Percentiles rank a stretch among this genome's conserved stretches.
Evolutionary conservation across 1,140 invertebrate genomes (phyloP).

Genomic region (Limonius californicus): DNA sequence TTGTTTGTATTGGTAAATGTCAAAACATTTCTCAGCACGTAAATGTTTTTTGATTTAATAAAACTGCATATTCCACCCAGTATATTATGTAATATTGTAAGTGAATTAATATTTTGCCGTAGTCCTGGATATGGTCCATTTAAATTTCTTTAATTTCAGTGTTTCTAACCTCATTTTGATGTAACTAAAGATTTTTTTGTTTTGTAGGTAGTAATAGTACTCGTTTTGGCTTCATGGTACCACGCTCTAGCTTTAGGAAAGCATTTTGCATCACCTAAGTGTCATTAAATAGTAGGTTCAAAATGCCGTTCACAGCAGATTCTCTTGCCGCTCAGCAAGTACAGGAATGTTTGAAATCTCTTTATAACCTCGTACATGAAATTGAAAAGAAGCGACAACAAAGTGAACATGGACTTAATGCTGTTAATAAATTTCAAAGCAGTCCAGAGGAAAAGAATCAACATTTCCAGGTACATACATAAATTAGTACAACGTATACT

Average conservation of each 20-base stretch:
- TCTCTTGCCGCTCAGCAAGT: constrained; percentile 69
- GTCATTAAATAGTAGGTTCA: constrained; percentile 21
- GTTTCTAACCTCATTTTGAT: not conserved
- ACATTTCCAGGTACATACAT: constrained; percentile 57
- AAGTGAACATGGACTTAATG: constrained; percentile 75
- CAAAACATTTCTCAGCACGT: too few species aligned
- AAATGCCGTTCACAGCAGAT: constrained; percentile 73
- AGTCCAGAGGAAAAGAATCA: constrained; percentile 64
- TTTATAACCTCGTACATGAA: constrained; percentile 73
- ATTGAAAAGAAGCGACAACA: constrained; percentile 73
- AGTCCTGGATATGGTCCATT: too few species aligned
- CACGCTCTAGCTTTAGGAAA: constrained; percentile 30
- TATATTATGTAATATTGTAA: too few species aligned
- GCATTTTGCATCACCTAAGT: constrained; percentile 19
- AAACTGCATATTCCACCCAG: not conserved
- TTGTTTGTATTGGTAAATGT: too few species aligned
- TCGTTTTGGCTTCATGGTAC: constrained; percentile 37
- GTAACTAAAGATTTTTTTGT: too few species aligned
- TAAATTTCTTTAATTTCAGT: too few species aligned
- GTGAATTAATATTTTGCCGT: too few species aligned
- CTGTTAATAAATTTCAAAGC: constrained; percentile 76
- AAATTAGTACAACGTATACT: too few species aligned
- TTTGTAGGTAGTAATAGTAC: constrained; percentile 28
- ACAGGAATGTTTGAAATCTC: constrained; percentile 74
- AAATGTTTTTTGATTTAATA: constrained; percentile 4